These are phyloP conservation scores for Steinernema scapterisci DNA, from an alignment of 2,888 invertebrate genomes.

Conservation along the genomic window DNA sequence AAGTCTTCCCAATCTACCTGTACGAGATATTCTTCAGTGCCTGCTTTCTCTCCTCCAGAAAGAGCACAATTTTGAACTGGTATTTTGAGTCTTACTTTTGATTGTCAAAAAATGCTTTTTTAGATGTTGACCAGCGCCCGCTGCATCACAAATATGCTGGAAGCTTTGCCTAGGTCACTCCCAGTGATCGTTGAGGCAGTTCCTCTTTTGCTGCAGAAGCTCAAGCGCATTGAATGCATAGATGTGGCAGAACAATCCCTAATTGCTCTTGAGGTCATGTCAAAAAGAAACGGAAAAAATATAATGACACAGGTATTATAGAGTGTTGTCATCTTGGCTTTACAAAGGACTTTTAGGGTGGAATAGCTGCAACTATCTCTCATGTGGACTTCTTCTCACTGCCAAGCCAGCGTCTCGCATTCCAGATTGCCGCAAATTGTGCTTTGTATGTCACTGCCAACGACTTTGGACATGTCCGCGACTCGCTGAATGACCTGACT, in stretches of 20 bases:
- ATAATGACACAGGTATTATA: slow-evolving; percentile 77
- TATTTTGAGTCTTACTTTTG: slow-evolving; percentile 63
- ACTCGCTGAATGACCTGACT: slow-evolving; percentile 56
- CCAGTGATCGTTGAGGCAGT: slow-evolving; percentile 91
- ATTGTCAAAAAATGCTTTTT: no score
- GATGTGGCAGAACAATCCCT: slow-evolving; percentile 98
- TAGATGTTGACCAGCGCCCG: slow-evolving; percentile 98
- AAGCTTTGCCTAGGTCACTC: slow-evolving; percentile 92
- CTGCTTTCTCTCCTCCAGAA: slow-evolving; percentile 87
- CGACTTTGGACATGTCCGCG: slow-evolving; percentile 75
- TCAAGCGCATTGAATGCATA: slow-evolving; percentile 87
- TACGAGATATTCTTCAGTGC: slow-evolving; percentile 94
- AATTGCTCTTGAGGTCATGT: slow-evolving; percentile 94
- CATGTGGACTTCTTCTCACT: slow-evolving; percentile 98
- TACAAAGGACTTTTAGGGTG: slow-evolving; percentile 79
- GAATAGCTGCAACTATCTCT: slow-evolving; percentile 91
- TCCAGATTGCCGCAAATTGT: slow-evolving; percentile 96
- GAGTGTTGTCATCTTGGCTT: slow-evolving; percentile 18
- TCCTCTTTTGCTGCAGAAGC: slow-evolving; percentile 89
- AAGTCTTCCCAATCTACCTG: slow-evolving; percentile 75
- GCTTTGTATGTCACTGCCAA: slow-evolving; percentile 76
- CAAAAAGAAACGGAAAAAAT: slow-evolving; percentile 91
- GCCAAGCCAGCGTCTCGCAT: slow-evolving; percentile 91
- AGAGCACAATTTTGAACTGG: slow-evolving; percentile 98
- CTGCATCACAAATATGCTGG: slow-evolving; percentile 98